Evolutionary conservation across 2,888 invertebrate species (phyloP).

Genomic region (Leptinotarsa rubiginosa): DNA sequence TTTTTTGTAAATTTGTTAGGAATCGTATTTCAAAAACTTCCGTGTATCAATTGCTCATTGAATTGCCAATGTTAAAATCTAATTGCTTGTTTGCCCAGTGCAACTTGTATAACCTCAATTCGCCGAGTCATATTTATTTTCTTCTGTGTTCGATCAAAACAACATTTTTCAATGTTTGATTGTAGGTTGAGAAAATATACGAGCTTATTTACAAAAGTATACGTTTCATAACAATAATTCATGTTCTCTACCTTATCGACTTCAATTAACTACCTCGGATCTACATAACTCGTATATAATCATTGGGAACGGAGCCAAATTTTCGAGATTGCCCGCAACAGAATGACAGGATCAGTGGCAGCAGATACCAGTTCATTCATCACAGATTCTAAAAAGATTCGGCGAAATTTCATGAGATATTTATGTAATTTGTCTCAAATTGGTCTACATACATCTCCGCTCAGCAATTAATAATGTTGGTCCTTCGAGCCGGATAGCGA

Average conservation of each 20-base stretch:
- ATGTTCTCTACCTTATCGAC: constrained; percentile 14
- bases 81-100: not conserved
- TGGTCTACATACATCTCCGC: too few relatives aligned
- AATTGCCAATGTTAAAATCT: not conserved
- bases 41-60: too few relatives aligned
- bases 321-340: not conserved
- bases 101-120: constrained; percentile 13
- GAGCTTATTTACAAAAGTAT: constrained; percentile 17
- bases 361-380: not conserved
- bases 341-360: constrained; percentile 6
- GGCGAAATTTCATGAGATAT: too few relatives aligned
- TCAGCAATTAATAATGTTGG: not conserved
- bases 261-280: constrained; percentile 11
- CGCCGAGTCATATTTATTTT: constrained; percentile 5
- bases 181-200: constrained; percentile 14
- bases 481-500: constrained; percentile 5
- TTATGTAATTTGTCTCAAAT: too few relatives aligned
- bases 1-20: too few relatives aligned
- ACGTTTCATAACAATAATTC: constrained; percentile 16
- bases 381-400: not conserved
- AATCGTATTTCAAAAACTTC: too few relatives aligned
- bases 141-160: constrained; percentile 8
- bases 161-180: constrained; percentile 20
- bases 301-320: constrained; percentile 16
- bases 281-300: constrained; percentile 16